These are phyloP conservation scores for Dermatemys mawii DNA, from an alignment of 2,113 vertebrate genomes.

Conservation along the genomic window DNA sequence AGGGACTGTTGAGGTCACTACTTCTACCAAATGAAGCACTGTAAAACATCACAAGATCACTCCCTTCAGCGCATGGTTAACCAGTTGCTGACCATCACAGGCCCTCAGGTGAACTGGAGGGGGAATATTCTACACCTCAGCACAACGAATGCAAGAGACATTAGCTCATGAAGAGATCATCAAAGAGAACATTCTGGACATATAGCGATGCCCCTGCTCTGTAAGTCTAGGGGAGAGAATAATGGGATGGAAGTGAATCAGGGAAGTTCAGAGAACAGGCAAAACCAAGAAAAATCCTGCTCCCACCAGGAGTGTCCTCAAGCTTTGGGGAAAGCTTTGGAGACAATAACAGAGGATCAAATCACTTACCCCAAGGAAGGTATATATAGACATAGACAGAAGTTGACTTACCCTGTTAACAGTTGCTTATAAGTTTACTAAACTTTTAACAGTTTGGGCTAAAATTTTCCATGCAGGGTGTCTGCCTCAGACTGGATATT, in stretches of 20 bases:
- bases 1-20: constrained; percentile 82
- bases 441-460: not conserved
- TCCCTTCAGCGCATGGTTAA: constrained; percentile 69
- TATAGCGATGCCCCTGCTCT: accelerated
- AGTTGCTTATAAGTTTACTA: not conserved
- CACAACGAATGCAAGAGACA: not conserved
- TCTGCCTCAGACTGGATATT: not conserved
- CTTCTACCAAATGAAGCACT: constrained; percentile 82
- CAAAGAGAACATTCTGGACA: accelerated
- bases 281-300: not conserved
- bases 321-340: not conserved
- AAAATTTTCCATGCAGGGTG: not conserved
- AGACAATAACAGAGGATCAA: not conserved
- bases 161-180: accelerated
- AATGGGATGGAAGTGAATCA: accelerated
- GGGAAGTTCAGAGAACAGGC: not conserved
- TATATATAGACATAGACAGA: not conserved
- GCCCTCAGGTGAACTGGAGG: not conserved
- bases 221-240: not conserved
- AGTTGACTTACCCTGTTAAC: not conserved
- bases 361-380: constrained; percentile 26
- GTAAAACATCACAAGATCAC: constrained; percentile 80
- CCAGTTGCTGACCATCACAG: constrained; percentile 10
- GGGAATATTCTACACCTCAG: not conserved
- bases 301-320: not conserved